Evolutionary conservation across 2,113 vertebrate genomes (phyloP).

Genomic region (Toxostoma redivivum): DNA sequence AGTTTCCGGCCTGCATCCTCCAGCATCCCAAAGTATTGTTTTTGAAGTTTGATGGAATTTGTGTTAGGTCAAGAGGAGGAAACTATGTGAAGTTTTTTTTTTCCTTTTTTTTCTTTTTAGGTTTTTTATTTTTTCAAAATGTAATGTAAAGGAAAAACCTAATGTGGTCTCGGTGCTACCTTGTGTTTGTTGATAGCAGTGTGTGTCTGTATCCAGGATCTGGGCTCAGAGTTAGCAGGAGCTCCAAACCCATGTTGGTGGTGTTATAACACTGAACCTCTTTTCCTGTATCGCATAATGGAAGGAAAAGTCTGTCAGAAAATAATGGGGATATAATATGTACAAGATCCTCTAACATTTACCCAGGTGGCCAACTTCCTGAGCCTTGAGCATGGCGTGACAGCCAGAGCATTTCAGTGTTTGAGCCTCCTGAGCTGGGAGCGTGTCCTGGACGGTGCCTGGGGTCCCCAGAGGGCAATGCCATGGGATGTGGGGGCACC

Average conservation of each 20-base stretch:
- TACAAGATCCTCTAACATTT: slow-evolving; percentile 60
- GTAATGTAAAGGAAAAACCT: slow-evolving; percentile 68
- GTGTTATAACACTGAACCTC: slow-evolving; percentile 56
- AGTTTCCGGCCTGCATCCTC: slow-evolving; percentile 81
- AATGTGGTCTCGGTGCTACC: slow-evolving; percentile 55
- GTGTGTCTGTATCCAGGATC: slow-evolving; percentile 79
- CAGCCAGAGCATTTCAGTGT: neutral
- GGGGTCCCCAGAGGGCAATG: neutral
- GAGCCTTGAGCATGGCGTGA: neutral
- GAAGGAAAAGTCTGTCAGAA: slow-evolving; percentile 72
- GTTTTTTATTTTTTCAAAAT: neutral
- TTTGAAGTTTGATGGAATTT: slow-evolving; percentile 81
- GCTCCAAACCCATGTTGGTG: slow-evolving; percentile 42
- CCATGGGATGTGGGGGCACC: accelerated
- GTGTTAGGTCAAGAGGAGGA: slow-evolving; percentile 80
- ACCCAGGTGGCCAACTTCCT: slow-evolving; percentile 72
- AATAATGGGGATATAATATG: slow-evolving; percentile 60
- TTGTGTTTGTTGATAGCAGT: slow-evolving; percentile 74
- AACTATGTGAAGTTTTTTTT: slow-evolving; percentile 59
- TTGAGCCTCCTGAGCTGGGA: neutral
- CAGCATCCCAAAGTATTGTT: slow-evolving; percentile 79
- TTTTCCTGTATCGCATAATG: slow-evolving; percentile 76
- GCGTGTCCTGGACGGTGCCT: accelerated
- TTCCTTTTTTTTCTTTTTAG: neutral
- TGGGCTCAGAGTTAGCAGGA: slow-evolving; percentile 56